Conservation (phyloP, 2,113 vertebrate genomes). For the Euleptes europaea region DNA sequence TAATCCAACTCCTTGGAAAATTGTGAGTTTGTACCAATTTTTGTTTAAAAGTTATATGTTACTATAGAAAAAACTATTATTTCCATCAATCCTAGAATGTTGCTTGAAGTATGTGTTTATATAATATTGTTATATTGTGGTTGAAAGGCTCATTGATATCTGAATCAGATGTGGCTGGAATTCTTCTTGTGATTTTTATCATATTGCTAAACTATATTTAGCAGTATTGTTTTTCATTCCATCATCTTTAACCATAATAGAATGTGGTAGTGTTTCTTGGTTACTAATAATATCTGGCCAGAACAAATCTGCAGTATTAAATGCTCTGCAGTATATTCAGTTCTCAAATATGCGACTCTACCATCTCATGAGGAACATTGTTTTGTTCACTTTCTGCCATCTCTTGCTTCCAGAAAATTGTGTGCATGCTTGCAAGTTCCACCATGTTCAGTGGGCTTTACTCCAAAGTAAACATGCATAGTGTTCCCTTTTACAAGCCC, state of each 20-base stretch:
- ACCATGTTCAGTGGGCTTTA: too few relatives aligned
- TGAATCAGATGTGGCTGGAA: background rate
- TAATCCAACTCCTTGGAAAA: too few relatives aligned
- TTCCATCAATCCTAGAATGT: background rate
- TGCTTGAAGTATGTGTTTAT: conserved; percentile 1
- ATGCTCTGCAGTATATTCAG: too few relatives aligned
- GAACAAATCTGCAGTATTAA: too few relatives aligned
- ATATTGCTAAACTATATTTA: conserved; percentile 9
- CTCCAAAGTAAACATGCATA: too few relatives aligned
- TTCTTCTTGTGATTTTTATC: conserved; percentile 6
- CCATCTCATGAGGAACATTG: too few relatives aligned
- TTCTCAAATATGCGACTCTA: too few relatives aligned
- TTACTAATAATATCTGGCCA: background rate
- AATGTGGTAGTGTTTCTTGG: background rate
- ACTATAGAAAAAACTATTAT: background rate
- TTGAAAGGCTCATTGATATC: background rate
- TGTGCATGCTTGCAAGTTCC: too few relatives aligned
- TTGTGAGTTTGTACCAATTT: background rate
- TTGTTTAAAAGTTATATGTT: background rate
- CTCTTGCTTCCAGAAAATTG: too few relatives aligned
- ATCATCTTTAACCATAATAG: background rate
- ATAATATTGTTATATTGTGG: background rate
- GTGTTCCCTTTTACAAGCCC: too few relatives aligned
- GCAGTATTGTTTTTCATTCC: background rate
- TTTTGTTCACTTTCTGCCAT: too few relatives aligned